Base-by-base conservation (phyloP, 2,113 vertebrate genomes). In the Cavia porcellus region DNA sequence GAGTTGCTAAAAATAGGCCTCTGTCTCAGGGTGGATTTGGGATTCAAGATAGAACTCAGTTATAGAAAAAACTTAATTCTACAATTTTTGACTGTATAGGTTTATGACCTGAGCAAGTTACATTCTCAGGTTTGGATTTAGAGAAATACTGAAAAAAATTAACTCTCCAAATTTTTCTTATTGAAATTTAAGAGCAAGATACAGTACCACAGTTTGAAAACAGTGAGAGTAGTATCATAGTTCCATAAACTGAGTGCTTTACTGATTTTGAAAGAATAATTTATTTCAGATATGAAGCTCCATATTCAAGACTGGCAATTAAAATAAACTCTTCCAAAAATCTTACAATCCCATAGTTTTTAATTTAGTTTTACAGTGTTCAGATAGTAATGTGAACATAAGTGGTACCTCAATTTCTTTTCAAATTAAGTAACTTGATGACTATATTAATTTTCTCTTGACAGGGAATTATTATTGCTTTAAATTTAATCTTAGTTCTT, bases 401-500 rank as follows among this genome's bases (percentile, higher is more conserved):
- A 97, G 79, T 72, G 28, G 61, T 88, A 59, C 92, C 35, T 90
- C 83, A 68, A 66, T 88, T 94, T 61, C 75, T 93, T 95, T 96
- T 88, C 75, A 84, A 81, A 74, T 95, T 57, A 96, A 96, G 32
- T 66, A 88, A 35, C 30, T 30, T 94, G 91, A 96, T 92, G 90
- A 97, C 59, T 84, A 66, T 59, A 85, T 94, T 92, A 88, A 94
- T 96, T 96, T 94, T 92, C 81, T 96, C 42, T n/a, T 96, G 93
- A 92, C 57, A 85, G 70, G 90, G 38, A 94, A 59, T 94, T 92
- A 84, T 97, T 97, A 97, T 94, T 94, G 81, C 88, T 55, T 88
- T 97, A 90, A 85, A 96, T 96, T 96, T 95, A 80, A 97, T 96
- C 91, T 96, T 64, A 32, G 20, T 75, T 93, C 94, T 92, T 57